phyloP scores from a whole-genome alignment of 2,888 invertebrate genomes.

The Cerceris ruficornis region DNA sequence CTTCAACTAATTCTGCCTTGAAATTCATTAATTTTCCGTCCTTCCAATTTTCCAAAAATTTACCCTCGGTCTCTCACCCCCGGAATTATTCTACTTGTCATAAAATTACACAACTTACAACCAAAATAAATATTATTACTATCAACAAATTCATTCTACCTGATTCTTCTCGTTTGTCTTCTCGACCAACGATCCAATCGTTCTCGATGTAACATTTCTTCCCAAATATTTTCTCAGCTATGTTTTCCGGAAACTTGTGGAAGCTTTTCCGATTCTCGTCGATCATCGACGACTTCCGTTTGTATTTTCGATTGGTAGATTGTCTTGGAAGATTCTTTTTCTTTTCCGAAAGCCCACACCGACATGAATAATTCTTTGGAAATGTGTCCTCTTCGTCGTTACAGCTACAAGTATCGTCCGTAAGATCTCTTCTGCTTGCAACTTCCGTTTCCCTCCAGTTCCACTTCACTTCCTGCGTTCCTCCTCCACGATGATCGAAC shows the following conservation, averaged over 20 bases:
- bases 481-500: slow-evolving; percentile 3
- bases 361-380: neutral
- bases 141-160: no score
- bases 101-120: neutral
- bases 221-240: no score
- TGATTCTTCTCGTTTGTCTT: no score
- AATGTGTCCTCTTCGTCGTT: neutral
- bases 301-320: slow-evolving; percentile 1
- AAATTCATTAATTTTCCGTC: neutral
- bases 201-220: no score
- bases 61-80: neutral
- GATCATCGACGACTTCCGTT: neutral
- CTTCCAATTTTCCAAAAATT: neutral
- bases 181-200: no score
- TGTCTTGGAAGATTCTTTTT: slow-evolving; percentile 8
- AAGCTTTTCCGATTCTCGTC: neutral
- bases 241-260: no score
- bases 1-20: no score
- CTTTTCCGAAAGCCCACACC: neutral
- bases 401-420: no score
- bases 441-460: neutral
- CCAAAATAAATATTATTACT: neutral
- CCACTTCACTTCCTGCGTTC: neutral
- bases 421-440: neutral
- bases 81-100: neutral